Evolutionary conservation across 2,113 vertebrate genomes (phyloP).

Genomic region (Muntiacus muntjak): DNA sequence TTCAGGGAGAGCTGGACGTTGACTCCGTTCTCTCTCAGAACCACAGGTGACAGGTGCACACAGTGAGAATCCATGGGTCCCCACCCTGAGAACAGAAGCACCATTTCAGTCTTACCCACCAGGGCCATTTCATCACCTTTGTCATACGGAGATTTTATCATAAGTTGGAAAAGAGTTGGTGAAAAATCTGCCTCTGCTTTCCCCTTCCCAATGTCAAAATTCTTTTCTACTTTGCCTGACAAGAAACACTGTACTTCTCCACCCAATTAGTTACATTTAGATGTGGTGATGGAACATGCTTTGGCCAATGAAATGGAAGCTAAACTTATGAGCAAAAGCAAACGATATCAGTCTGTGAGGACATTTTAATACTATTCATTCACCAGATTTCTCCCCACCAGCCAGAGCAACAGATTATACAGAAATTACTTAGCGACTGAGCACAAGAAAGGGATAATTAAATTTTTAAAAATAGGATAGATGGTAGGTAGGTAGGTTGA

Average conservation of each 20-base stretch:
- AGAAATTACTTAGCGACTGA: not conserved
- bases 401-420: not conserved
- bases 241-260: not conserved
- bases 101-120: not conserved
- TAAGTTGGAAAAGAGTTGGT: not conserved
- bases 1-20: not conserved
- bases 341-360: not conserved
- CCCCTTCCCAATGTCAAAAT: not conserved
- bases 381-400: not conserved
- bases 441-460: not conserved
- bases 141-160: not conserved
- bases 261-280: not conserved
- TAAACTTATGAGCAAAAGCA: not conserved
- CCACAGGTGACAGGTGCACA: accelerated
- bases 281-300: not conserved
- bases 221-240: not conserved
- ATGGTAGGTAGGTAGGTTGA: not conserved
- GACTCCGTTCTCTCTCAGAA: not conserved
- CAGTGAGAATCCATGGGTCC: not conserved
- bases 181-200: not conserved
- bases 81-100: not conserved
- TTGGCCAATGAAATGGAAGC: not conserved
- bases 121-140: not conserved
- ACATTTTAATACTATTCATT: not conserved
- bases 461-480: not conserved